Conservation (phyloP, 1,140 invertebrate species). For the Drosophila watanabei region DNA sequence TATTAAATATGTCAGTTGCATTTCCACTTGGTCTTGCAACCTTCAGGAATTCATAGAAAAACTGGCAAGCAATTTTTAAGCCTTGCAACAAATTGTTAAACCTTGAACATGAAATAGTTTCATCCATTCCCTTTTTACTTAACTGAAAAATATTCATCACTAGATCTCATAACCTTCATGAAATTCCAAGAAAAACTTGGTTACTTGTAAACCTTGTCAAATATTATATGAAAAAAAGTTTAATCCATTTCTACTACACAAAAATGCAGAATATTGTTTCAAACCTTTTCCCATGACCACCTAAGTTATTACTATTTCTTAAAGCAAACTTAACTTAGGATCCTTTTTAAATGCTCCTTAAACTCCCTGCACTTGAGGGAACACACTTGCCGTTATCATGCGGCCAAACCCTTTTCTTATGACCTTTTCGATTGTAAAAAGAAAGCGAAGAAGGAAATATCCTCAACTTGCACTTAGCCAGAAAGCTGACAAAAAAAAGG, state of each 20-base stretch:
- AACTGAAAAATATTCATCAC: not conserved
- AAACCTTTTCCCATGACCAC: not conserved
- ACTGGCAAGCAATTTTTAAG: not conserved
- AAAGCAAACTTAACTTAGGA: conserved; percentile 12
- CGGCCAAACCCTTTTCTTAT: conserved; percentile 32
- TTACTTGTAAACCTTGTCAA: not conserved
- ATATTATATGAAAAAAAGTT: not conserved
- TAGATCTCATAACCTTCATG: not conserved
- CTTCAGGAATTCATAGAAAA: not conserved
- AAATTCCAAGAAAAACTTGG: not conserved
- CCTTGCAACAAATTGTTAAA: too few relatives aligned
- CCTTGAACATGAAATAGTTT: not conserved
- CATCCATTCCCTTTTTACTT: not conserved
- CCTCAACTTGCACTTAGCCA: conserved; percentile 72
- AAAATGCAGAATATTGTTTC: not conserved
- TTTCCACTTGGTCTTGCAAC: not conserved
- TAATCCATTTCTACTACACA: not conserved
- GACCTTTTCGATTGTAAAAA: conserved; percentile 34
- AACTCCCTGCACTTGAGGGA: conserved; percentile 22
- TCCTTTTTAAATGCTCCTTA: conserved; percentile 23
- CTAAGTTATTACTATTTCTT: not conserved
- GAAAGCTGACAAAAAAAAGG: conserved; percentile 48
- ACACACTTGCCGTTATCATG: conserved; percentile 2
- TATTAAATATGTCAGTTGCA: not conserved
- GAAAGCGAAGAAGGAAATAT: conserved; percentile 22